phyloP scores from a whole-genome alignment of 2,888 invertebrate genomes.

The Cynaeus angustus region DNA sequence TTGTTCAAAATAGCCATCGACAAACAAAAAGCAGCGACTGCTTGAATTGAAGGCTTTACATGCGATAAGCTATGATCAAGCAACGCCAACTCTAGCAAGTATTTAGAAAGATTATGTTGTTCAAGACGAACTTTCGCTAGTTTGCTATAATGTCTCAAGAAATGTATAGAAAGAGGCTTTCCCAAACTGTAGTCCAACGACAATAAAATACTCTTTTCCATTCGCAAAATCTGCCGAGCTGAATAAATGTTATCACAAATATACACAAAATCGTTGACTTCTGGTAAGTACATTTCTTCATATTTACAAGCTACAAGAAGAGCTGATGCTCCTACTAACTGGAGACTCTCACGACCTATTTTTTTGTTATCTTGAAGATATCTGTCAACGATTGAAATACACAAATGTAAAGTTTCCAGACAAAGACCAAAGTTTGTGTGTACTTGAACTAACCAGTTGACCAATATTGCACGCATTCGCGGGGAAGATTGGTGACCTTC shows the following conservation, averaged over 20 bases:
- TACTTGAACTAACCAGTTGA: constrained; percentile 97
- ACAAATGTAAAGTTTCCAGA: constrained; percentile 92
- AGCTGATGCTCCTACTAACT: constrained; percentile 91
- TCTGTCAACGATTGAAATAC: constrained; percentile 91
- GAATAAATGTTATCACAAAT: constrained; percentile 92
- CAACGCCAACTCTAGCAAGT: constrained; percentile 89
- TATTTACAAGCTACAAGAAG: constrained; percentile 95
- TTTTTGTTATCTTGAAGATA: constrained; percentile 69
- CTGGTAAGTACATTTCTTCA: constrained; percentile 94
- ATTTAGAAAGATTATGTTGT: constrained; percentile 80
- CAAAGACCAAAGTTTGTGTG: constrained; percentile 89
- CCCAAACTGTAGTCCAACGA: constrained; percentile 88
- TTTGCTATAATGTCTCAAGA: constrained; percentile 84
- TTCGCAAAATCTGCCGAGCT: constrained; percentile 84
- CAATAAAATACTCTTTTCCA: constrained; percentile 87
- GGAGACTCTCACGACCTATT: constrained; percentile 74
- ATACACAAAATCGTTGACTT: constrained; percentile 90
- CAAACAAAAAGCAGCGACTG: constrained; percentile 87
- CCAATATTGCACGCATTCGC: constrained; percentile 90
- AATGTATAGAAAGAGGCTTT: constrained; percentile 90
- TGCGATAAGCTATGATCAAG: constrained; percentile 87
- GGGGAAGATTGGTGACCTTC: constrained; percentile 82
- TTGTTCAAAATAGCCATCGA: constrained; percentile 76
- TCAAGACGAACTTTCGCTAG: constrained; percentile 77
- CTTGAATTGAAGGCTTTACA: constrained; percentile 87